These are phyloP conservation scores for Digitonthophagus gazella DNA, from an alignment of 2,888 invertebrate genomes.

Conservation along the genomic window DNA sequence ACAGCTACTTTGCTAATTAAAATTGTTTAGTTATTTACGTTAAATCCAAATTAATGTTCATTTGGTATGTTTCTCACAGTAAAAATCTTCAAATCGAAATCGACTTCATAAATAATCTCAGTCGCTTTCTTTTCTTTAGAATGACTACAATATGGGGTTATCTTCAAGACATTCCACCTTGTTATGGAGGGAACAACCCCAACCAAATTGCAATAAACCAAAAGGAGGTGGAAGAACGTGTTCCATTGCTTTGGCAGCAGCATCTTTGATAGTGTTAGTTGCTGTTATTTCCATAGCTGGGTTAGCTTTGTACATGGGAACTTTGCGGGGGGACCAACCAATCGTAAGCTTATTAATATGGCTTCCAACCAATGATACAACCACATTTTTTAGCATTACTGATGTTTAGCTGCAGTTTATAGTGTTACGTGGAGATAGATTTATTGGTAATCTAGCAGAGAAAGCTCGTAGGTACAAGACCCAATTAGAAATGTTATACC, in stretches of 20 bases:
- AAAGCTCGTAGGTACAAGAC: slow-evolving; percentile 73
- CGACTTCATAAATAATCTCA: neutral
- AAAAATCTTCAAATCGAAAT: neutral
- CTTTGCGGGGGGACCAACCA: slow-evolving; percentile 47
- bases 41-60: no score
- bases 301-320: slow-evolving; percentile 82
- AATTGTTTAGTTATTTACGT: no score
- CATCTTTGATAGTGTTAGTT: slow-evolving; percentile 71
- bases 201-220: slow-evolving; percentile 30
- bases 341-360: no score
- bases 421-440: slow-evolving; percentile 71
- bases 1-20: no score
- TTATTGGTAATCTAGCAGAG: slow-evolving; percentile 56
- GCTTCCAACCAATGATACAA: no score
- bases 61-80: no score
- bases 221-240: slow-evolving; percentile 52
- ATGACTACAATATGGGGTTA: slow-evolving; percentile 42
- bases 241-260: slow-evolving; percentile 66
- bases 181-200: slow-evolving; percentile 42
- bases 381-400: slow-evolving; percentile 64
- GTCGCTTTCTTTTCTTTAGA: slow-evolving; percentile 31
- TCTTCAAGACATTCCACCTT: slow-evolving; percentile 40
- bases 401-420: slow-evolving; percentile 72
- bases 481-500: slow-evolving; percentile 67
- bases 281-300: slow-evolving; percentile 80